Base-by-base conservation (phyloP, 2,888 invertebrate genomes). In the Lydus trimaculatus region DNA sequence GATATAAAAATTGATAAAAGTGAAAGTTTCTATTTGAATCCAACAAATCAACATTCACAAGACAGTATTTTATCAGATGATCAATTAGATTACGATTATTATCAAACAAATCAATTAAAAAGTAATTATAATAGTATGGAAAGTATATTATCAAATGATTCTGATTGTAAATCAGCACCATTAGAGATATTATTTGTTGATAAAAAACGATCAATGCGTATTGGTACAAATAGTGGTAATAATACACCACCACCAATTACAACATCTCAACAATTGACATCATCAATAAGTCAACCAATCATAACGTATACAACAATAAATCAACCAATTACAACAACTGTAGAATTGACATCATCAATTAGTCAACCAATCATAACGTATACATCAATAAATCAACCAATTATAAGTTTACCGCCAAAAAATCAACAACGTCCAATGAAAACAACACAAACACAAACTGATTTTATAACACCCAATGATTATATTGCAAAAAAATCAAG, bases 11-110 rank as follows among this genome's bases (percentile, higher is more conserved):
- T 52, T 79, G 84, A 73, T 5, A 94, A 91, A 56, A 92, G 93
- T 77, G 94, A 94, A 6, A 94, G 94, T 77, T 95, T 95, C 85
- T 94, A 94, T 76, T 82, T 94, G 28, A 92, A 92, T 66, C 91
- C 90, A 66, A 89, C 88, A 85, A 89, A 89, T 70, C 86, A 86
- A 72, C 58, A 15, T 56, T 94, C 94, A 71, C 93, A 94, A 79
- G 94, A 94, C 76, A 94, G 94, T 25, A 88, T 94, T 39, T 80
- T 94, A 7, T 93, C 93, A 0, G 93, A 93, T 73, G 89, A 82
- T 65, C 65, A 79, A 43, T 72, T 81, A 56, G 81, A 82, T 61
- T 80, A 78, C 17, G 78, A 78, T 23, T 80, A 79, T 64, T 72
- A 74, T 28, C 69, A 69, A 13, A 81, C 36, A 11, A 36, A 84